Conservation (phyloP, 2,888 invertebrate genomes). For the Metacarcinus magister region DNA sequence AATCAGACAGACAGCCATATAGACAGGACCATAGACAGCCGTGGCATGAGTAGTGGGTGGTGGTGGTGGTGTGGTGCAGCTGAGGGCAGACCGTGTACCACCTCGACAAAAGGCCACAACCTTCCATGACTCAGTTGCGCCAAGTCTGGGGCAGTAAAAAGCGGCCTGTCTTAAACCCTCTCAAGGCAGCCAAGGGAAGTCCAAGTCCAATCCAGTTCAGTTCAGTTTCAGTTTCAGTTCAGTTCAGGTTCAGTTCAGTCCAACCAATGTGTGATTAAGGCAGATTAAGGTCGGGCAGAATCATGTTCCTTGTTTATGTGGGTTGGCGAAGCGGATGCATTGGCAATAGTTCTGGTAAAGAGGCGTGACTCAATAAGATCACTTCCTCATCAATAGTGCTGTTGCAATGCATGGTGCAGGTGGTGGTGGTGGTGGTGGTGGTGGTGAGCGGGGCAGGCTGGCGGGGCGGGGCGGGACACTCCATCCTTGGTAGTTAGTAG, state of each 20-base stretch:
- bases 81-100: constrained; percentile 68
- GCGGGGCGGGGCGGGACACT: too few species aligned
- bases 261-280: background rate
- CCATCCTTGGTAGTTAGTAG: background rate
- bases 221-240: too few species aligned
- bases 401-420: constrained; percentile 72
- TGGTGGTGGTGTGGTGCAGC: constrained; percentile 36
- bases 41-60: background rate
- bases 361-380: constrained; percentile 71
- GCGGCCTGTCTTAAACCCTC: constrained; percentile 59
- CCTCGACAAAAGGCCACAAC: constrained; percentile 76
- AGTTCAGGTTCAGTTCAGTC: too few species aligned
- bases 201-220: too few species aligned
- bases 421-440: background rate
- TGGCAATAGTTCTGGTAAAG: constrained; percentile 78
- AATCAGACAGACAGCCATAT: background rate
- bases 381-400: constrained; percentile 75
- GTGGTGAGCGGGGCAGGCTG: background rate
- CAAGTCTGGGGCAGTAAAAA: constrained; percentile 67
- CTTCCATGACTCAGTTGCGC: constrained; percentile 75
- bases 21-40: background rate
- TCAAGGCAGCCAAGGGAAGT: background rate
- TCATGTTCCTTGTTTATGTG: background rate
- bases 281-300: background rate
- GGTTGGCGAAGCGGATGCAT: constrained; percentile 68